Evolutionary conservation across 2,797 vertebrate species (phyloP), one percentile per base, ranked within the genome.

Genomic region (Amblyraja radiata): DNA sequence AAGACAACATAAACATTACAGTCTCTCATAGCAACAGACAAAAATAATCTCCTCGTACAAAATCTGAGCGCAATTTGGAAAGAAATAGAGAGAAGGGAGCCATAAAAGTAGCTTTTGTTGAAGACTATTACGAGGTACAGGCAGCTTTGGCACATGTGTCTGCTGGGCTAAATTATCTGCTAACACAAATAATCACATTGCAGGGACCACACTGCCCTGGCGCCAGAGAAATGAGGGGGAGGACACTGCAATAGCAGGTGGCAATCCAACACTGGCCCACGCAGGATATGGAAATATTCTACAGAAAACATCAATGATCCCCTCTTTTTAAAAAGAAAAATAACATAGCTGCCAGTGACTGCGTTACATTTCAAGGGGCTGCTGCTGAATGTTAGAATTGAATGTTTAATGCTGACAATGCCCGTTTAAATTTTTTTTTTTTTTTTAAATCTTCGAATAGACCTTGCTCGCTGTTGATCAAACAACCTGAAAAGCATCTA

Each of bases 151-250:
- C 90, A 92, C 71, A 92, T 95, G 94, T 94, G 94, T 94, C 96
- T 96, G 95, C 96, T 95, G 95, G 95, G 95, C 95, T 95, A 94
- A 95, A 95, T 96, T 96, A 96, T 96, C 96, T 95, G 96, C 96
- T 96, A 96, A 96, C 95, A 96, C 95, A 96, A 97, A 96, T 96
- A 96, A 96, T 95, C 94, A 94, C 94, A 95, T 96, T 95, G 95
- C 95, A 95, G 95, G 94, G 95, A 95, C 95, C 95, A 94, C 95
- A 94, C 86, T 93, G 95, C 94, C 95, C 95, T 95, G 95, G 96
- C 88, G 94, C 95, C 94, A 93, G 94, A 65, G 1, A 25, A 86
- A 0, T 46, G 6, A 93, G 93, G 94, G 93, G 94, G 94, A 93
- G 94, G 94, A 93, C 91, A 0, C 93, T 23, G 93, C 39, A 36